Base-by-base conservation (phyloP, 2,797 vertebrate species). In the Silurus lanzhouensis region DNA sequence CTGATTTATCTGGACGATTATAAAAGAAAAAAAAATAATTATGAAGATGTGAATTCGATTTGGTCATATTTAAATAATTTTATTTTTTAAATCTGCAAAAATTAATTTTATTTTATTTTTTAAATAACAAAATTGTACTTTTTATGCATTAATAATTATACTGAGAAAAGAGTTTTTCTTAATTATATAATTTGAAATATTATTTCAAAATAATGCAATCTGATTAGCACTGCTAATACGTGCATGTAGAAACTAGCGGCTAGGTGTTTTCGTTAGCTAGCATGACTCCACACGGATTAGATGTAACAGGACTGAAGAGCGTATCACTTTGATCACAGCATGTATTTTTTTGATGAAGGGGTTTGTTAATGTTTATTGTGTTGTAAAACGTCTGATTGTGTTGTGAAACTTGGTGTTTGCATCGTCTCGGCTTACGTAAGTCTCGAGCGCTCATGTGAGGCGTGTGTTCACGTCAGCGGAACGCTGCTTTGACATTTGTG, bases 401-500 rank as follows among this genome's bases (percentile, higher is more conserved):
- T 22, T 74, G 74, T 27, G 46, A 72, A 63, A 55, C 38, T 1
- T 14, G 15, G 5, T 55, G 82, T 63, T 63, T 31, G 46, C 66
- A 55, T 76, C 66, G 71, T 66, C 46, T 75, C 9, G 17, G 9
- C 60, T 55, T 25, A 19, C 5, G 2, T 27, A 46, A 58, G 17
- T 20, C 82, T 27, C 1, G 20, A 72, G 67, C 9, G 25, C 60
- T 46, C 46, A 58, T 75, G 60, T 48, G 58, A 60, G 64, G 38
- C 15, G 46, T 57, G 61, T 81, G 70, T 84, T 75, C 48, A 10
- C 12, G 64, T 22, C 15, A 74, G 68, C 22, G 77, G n/a, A n/a
- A 27, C 7, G 57, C 17, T 31, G 15, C 85, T 75, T 48, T 38
- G 74, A 76, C 58, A 10, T 74, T 87, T 68, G 78, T 85, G 76